Evolutionary conservation across 2,797 vertebrate genomes (phyloP), one percentile per base, ranked within the genome.

Genomic region (Hapalemur alaotrensis): DNA sequence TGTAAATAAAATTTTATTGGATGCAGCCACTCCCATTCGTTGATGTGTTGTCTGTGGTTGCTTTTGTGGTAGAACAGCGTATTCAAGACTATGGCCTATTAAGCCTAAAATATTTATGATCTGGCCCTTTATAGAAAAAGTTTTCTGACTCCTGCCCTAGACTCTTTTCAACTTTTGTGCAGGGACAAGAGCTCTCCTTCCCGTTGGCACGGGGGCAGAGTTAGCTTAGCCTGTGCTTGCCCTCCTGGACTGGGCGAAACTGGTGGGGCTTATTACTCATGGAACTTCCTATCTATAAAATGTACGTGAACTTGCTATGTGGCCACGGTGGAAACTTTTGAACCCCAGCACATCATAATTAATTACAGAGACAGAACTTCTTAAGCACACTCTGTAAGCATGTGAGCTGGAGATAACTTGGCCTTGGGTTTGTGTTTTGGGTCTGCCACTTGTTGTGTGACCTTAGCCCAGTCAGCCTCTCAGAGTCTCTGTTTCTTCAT

Each of bases 1-100:
- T 57, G 20, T 76, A 91, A 96, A 91, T 63, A 63, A 79, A 95
- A 75, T 48, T 69, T 93, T 85, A 79, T 18, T 57, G 80, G 75
- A 28, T 4, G 10, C 32, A 85, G 35, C 72, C 17, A 30, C 15
- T 38, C 35, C 23, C 38, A 57, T 23, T 67, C 2, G 38, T 72
- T 57, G 72, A 20, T 89, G 23, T 78, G 11, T 86, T 96, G 69
- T 70, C 20, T 38, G 2, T 81, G 54, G 23, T 67, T 95, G 67
- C n/a, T 84, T 81, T 88, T 70, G 28, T 65, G 38, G 15, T 79
- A 22, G 22, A 92, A 46, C 6, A 54, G 13, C 13, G 4, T 35
- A 63, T 84, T 91, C 14, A 57, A 91, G 67, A 93, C 22, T 28
- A 1, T 75, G 76, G 20, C 20, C 54, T 88, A 6, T 20, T 95